Conservation (phyloP, 2,888 invertebrate genomes). For the Taenaris catops region DNA sequence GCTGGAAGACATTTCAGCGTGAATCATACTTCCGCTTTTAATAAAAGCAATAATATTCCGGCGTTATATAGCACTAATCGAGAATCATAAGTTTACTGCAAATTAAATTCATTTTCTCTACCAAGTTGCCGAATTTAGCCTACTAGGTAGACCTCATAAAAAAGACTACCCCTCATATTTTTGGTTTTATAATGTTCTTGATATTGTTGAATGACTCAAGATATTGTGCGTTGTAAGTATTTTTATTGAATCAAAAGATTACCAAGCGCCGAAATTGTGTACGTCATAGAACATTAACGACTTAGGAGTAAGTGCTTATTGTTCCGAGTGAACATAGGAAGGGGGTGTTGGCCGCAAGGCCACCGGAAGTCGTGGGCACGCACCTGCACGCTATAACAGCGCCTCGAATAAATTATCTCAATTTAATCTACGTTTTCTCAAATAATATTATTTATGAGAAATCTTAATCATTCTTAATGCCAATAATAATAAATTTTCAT, state of each 20-base stretch:
- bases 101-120: too few species aligned
- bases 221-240: too few species aligned
- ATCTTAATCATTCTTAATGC: conserved; percentile 23
- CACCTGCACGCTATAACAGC: conserved; percentile 53
- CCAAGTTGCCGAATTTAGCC: too few species aligned
- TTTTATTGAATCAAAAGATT: not conserved
- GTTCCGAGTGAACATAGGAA: conserved; percentile 7
- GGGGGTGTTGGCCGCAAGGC: conserved; percentile 34
- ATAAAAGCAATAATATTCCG: too few species aligned
- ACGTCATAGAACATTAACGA: conserved; percentile 7
- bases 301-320: conserved; percentile 7
- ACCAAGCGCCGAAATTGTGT: not conserved
- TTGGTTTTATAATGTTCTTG: too few species aligned
- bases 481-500: conserved; percentile 38
- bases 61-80: too few species aligned
- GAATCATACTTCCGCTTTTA: too few species aligned
- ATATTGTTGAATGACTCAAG: too few species aligned
- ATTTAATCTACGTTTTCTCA: conserved; percentile 33
- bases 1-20: too few species aligned
- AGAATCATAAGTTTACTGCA: too few species aligned
- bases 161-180: too few species aligned
- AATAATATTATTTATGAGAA: conserved; percentile 8
- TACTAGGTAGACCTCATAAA: too few species aligned
- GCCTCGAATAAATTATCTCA: conserved; percentile 35
- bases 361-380: conserved; percentile 43